Percentiles rank a stretch among this genome's conserved stretches.
Conservation (phyloP, 2,888 invertebrate genomes). For the Agrochola lota region DNA sequence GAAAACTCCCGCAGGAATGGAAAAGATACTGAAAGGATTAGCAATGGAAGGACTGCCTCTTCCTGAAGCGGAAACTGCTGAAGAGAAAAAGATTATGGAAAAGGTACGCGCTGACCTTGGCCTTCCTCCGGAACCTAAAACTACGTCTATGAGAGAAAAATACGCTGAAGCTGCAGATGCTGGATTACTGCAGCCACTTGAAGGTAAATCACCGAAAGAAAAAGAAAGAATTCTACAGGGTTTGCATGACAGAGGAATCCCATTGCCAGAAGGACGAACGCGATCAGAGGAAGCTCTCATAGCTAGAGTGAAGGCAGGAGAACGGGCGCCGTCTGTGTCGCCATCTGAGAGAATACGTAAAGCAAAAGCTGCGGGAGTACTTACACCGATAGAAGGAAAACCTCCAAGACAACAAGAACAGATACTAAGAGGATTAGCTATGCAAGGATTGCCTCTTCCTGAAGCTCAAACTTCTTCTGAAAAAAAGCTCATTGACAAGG, state of each 20-base stretch:
- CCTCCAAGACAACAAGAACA: too few relatives aligned
- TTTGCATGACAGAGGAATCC: constrained; percentile 23
- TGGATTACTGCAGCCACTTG: not conserved
- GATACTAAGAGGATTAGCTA: not conserved
- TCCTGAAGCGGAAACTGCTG: not conserved
- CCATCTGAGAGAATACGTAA: too few relatives aligned
- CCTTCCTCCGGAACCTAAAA: constrained; percentile 13
- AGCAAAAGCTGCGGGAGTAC: not conserved
- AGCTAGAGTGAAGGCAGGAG: constrained; percentile 4
- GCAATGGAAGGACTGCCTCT: constrained; percentile 18
- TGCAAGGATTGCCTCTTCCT: constrained; percentile 17
- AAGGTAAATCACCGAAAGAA: constrained; percentile 16
- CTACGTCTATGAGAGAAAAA: not conserved
- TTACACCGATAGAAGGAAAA: constrained; percentile 1
- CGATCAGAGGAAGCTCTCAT: constrained; percentile 12
- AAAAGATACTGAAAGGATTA: constrained; percentile 9
- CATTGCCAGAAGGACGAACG: constrained; percentile 29
- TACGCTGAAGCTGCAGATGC: constrained; percentile 11
- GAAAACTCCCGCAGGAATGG: constrained; percentile 1
- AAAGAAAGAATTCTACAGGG: constrained; percentile 23
- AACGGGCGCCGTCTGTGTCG: not conserved
- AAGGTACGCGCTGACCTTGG: constrained; percentile 14
- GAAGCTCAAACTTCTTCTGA: constrained; percentile 9
- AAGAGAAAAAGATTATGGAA: not conserved
- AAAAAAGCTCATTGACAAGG: not conserved